Evolutionary conservation across 1,140 invertebrate species (phyloP).

Genomic region (Hylaeus volcanicus): DNA sequence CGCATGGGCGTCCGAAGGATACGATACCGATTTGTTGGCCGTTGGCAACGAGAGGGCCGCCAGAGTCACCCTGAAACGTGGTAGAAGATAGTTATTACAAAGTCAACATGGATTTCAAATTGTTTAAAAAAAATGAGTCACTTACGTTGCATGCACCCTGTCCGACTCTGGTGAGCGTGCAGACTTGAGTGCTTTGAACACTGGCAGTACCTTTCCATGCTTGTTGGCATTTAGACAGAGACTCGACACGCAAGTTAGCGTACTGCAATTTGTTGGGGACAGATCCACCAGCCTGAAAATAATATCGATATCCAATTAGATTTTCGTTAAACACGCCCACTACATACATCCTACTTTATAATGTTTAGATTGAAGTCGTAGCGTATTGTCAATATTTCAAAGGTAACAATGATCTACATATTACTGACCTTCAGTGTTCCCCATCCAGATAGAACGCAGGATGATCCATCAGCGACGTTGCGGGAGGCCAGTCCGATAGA

Average conservation of each 20-base stretch:
- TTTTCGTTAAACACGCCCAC: too few relatives aligned
- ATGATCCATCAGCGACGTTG: constrained; percentile 27
- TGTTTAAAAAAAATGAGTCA: constrained; percentile 22
- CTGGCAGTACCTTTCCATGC: background rate
- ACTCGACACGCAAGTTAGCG: constrained; percentile 60
- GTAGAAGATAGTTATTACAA: background rate
- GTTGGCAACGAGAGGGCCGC: constrained; percentile 76
- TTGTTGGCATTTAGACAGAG: constrained; percentile 51
- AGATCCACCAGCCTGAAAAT: constrained; percentile 49
- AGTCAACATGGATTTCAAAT: too few relatives aligned
- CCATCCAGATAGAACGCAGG: constrained; percentile 79
- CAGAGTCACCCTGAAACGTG: constrained; percentile 75
- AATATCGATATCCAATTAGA: too few relatives aligned
- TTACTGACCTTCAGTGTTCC: constrained; percentile 48
- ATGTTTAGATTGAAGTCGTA: too few relatives aligned
- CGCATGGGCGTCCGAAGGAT: constrained; percentile 85
- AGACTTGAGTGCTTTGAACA: constrained; percentile 77
- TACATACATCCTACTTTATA: too few relatives aligned
- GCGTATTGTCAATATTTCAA: too few relatives aligned
- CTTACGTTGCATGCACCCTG: constrained; percentile 82
- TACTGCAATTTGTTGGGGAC: constrained; percentile 67
- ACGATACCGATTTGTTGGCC: constrained; percentile 81
- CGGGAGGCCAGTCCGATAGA: constrained; percentile 48
- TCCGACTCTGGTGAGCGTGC: constrained; percentile 81
- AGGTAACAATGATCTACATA: too few relatives aligned